These are phyloP conservation scores for Leucoraja ocellata DNA, from an alignment of 2,797 vertebrate genomes.

Conservation along the genomic window DNA sequence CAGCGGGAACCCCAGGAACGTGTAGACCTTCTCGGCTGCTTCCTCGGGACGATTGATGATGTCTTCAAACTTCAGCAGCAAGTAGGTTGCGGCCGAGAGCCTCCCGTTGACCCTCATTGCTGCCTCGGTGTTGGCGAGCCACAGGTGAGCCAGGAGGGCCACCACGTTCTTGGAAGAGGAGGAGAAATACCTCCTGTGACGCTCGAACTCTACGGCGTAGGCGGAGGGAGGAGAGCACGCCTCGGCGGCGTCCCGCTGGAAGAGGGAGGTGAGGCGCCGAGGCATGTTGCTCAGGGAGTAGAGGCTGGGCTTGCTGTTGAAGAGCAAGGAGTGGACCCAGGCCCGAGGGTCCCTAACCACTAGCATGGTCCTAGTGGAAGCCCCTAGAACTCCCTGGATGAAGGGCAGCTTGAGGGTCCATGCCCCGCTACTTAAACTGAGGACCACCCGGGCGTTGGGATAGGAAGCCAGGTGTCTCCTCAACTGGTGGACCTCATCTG, in stretches of 20 bases:
- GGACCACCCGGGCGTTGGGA: constrained; percentile 76
- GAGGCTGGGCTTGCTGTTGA: constrained; percentile 83
- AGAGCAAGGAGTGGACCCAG: constrained; percentile 85
- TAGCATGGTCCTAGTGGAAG: constrained; percentile 75
- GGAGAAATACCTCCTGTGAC: constrained; percentile 66
- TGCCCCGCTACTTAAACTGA: constrained; percentile 83
- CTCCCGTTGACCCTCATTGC: constrained; percentile 67
- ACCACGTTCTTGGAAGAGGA: constrained; percentile 62
- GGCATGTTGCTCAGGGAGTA: constrained; percentile 82
- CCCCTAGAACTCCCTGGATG: constrained; percentile 78
- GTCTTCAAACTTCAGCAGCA: constrained; percentile 83
- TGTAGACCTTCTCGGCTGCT: constrained; percentile 73
- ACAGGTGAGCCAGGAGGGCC: constrained; percentile 78
- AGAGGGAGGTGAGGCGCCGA: constrained; percentile 74
- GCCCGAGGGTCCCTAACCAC: constrained; percentile 85
- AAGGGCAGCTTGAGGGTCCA: constrained; percentile 89
- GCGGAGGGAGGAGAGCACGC: constrained; percentile 61
- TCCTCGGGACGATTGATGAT: constrained; percentile 77
- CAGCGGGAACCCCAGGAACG: constrained; percentile 81
- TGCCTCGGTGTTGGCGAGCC: constrained; percentile 83
- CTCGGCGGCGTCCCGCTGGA: constrained; percentile 62
- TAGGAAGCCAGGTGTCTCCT: constrained; percentile 72
- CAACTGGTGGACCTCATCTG: constrained; percentile 78
- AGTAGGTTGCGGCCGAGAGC: constrained; percentile 65
- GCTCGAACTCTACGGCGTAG: constrained; percentile 75